A percentile compares a stretch with the other conserved stretches of the same genome.
Evolutionary conservation across 2,797 vertebrate genomes (phyloP).

Genomic region (Coccyzus lansbergi): DNA sequence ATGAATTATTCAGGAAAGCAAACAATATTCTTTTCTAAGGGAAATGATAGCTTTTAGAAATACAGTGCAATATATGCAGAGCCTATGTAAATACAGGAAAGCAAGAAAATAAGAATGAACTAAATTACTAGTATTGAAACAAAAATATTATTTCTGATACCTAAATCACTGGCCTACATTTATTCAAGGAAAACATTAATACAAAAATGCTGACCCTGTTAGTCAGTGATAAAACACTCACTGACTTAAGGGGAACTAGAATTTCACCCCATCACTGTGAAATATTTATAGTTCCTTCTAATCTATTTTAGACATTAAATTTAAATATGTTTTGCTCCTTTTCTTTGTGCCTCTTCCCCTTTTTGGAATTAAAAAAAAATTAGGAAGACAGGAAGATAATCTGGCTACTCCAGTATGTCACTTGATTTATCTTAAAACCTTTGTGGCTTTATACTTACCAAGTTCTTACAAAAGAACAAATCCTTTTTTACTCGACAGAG

Average conservation of each 20-base stretch:
- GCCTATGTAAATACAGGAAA: not conserved
- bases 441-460: not conserved
- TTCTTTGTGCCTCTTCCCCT: not conserved
- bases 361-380: not conserved
- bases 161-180: not conserved
- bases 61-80: not conserved
- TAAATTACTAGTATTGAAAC: not conserved
- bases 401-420: not conserved
- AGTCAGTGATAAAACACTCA: not conserved
- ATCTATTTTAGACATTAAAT: not conserved
- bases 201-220: not conserved
- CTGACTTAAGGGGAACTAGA: not conserved
- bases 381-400: not conserved
- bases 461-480: not conserved
- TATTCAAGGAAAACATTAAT: not conserved
- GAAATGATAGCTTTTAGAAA: slow-evolving; percentile 43
- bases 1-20: slow-evolving; percentile 57
- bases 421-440: slow-evolving; percentile 8
- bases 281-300: slow-evolving; percentile 36
- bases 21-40: slow-evolving; percentile 37
- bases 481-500: not conserved
- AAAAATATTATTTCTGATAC: not conserved
- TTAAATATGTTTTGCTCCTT: slow-evolving; percentile 7
- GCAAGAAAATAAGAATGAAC: slow-evolving; percentile 19
- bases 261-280: not conserved